Percentiles rank a stretch among this genome's conserved stretches.
Conservation (phyloP, 2,113 vertebrate species). For the Lasiurus borealis region DNA sequence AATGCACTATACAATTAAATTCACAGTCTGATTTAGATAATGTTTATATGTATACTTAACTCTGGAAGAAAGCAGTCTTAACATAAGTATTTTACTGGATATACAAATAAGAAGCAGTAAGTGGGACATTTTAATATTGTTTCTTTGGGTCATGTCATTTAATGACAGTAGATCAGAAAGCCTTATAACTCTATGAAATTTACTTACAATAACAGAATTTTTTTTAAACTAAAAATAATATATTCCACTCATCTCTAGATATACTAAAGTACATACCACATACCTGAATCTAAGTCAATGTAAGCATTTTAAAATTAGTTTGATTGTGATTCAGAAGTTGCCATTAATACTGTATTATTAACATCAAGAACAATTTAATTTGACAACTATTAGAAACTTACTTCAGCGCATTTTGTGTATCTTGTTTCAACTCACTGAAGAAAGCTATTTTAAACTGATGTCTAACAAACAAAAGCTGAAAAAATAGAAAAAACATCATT, state of each 20-base stretch:
- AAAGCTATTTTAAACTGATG: slow-evolving; percentile 99
- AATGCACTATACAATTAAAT: not conserved
- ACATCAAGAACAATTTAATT: not conserved
- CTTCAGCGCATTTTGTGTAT: slow-evolving; percentile 98
- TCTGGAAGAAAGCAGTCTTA: slow-evolving; percentile 35
- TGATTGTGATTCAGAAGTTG: slow-evolving; percentile 8
- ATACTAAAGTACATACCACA: not conserved
- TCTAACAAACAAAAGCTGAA: slow-evolving; percentile 97
- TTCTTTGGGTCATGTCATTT: not conserved
- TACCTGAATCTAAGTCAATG: not conserved
- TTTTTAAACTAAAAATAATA: slow-evolving; percentile 15
- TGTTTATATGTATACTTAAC: not conserved
- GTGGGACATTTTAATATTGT: not conserved
- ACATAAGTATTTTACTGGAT: not conserved
- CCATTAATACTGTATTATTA: not conserved
- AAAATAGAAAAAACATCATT: slow-evolving; percentile 64
- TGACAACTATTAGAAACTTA: slow-evolving; percentile 85
- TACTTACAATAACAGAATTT: not conserved
- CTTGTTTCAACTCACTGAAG: slow-evolving; percentile 99
- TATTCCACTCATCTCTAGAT: not conserved
- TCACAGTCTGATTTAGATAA: not conserved
- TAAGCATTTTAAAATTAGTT: slow-evolving; percentile 29
- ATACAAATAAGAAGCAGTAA: slow-evolving; percentile 1
- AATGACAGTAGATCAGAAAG: slow-evolving; percentile 36
- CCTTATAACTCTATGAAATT: slow-evolving; percentile 50